These are phyloP conservation scores for Nowickia ferox DNA, from an alignment of 2,888 invertebrate species.

Conservation along the genomic window DNA sequence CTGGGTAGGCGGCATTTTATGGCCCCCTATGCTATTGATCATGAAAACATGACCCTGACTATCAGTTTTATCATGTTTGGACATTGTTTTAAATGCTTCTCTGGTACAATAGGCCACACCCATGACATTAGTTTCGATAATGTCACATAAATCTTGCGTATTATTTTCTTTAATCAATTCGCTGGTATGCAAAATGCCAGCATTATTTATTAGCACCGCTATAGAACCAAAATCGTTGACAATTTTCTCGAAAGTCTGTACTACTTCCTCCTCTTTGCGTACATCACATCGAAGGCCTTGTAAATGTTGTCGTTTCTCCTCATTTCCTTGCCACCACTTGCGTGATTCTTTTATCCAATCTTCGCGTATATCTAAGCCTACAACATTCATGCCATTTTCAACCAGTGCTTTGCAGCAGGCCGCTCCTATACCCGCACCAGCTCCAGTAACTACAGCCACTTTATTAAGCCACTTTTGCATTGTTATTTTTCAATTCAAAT, in stretches of 20 bases:
- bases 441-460: slow-evolving; percentile 86
- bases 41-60: slow-evolving; percentile 83
- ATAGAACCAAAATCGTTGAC: slow-evolving; percentile 83
- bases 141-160: slow-evolving; percentile 72
- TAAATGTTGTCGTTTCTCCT: slow-evolving; percentile 75
- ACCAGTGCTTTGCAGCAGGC: slow-evolving; percentile 83
- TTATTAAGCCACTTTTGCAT: slow-evolving; percentile 85
- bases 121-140: slow-evolving; percentile 83
- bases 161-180: slow-evolving; percentile 67
- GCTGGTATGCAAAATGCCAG: slow-evolving; percentile 75
- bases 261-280: slow-evolving; percentile 83
- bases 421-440: slow-evolving; percentile 86
- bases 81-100: slow-evolving; percentile 83
- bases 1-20: slow-evolving; percentile 70
- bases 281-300: slow-evolving; percentile 84
- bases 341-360: slow-evolving; percentile 75
- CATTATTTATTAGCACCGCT: slow-evolving; percentile 85
- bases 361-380: slow-evolving; percentile 84
- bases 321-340: slow-evolving; percentile 58
- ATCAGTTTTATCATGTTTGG: slow-evolving; percentile 71
- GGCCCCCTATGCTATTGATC: slow-evolving; percentile 80
- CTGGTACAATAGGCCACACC: slow-evolving; percentile 82
- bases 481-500: neutral
- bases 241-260: slow-evolving; percentile 83
- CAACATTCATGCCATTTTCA: slow-evolving; percentile 84